These are phyloP conservation scores for Vollenhovia emeryi DNA, from an alignment of 1,140 invertebrate species.

Conservation along the genomic window DNA sequence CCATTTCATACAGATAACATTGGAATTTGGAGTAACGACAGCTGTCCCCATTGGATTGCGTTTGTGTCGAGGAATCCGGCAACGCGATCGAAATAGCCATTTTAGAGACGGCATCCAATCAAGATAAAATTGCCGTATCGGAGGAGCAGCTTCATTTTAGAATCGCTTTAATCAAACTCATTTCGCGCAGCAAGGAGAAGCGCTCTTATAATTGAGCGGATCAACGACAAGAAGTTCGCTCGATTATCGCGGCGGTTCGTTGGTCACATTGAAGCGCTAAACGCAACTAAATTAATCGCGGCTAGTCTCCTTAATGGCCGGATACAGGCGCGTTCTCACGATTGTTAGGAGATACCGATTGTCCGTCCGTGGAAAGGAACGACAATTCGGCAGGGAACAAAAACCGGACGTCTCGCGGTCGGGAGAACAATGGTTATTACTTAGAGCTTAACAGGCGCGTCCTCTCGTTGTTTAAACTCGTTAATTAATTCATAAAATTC, in stretches of 20 bases:
- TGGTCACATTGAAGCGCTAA: conserved; percentile 44
- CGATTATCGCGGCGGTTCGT: conserved; percentile 32
- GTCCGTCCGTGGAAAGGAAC: not conserved
- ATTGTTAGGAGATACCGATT: conserved; percentile 56
- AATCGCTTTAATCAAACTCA: conserved; percentile 22
- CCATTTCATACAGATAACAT: not conserved
- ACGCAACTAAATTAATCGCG: conserved; percentile 58
- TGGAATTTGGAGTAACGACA: not conserved
- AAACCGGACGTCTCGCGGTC: not conserved
- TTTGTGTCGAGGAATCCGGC: not conserved
- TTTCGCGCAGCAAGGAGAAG: not conserved
- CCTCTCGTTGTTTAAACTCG: not conserved
- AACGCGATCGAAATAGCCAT: conserved; percentile 11
- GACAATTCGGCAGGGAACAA: conserved; percentile 26
- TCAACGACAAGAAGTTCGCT: conserved; percentile 44
- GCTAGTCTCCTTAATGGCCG: conserved; percentile 48
- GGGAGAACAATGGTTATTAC: not conserved
- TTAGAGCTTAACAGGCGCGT: not conserved
- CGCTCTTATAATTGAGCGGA: conserved; percentile 31
- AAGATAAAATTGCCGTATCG: conserved; percentile 11
- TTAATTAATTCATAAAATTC: too few relatives aligned
- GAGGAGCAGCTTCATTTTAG: not conserved
- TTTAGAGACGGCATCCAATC: not conserved
- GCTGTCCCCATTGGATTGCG: not conserved
- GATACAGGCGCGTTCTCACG: conserved; percentile 51